Evolutionary conservation across 2,113 vertebrate genomes (phyloP).

Genomic region (Leptodactylus fuscus): DNA sequence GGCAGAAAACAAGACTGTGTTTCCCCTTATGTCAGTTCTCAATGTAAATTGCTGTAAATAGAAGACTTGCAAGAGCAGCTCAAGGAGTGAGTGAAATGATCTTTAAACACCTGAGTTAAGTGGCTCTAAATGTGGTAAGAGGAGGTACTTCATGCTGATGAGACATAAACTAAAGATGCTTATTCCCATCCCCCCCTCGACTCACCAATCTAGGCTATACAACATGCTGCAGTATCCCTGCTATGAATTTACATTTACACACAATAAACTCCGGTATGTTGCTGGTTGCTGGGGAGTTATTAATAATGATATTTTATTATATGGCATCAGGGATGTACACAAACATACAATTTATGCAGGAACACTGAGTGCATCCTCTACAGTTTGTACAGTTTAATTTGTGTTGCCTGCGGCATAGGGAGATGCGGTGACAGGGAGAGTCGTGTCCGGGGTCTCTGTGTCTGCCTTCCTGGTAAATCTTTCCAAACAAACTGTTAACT

Average conservation of each 20-base stretch:
- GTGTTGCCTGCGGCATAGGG: conserved; percentile 25
- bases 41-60: conserved; percentile 10
- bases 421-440: conserved; percentile 4
- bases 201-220: not conserved
- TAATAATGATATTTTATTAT: conserved; percentile 49
- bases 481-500: conserved; percentile 14
- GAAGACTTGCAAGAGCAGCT: conserved; percentile 12
- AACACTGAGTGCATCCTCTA: conserved; percentile 40
- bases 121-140: not conserved
- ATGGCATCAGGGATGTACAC: conserved; percentile 13
- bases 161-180: not conserved
- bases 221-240: not conserved
- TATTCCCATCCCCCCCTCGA: not conserved
- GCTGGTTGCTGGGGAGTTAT: conserved; percentile 36
- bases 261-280: not conserved
- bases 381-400: conserved; percentile 35
- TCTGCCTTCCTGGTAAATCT: conserved; percentile 32
- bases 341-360: conserved; percentile 46
- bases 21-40: not conserved
- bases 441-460: conserved; percentile 20
- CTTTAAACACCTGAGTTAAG: conserved; percentile 35
- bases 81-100: conserved; percentile 17
- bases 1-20: no score
- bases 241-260: conserved; percentile 17
- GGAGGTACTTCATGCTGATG: conserved; percentile 9